Evolutionary conservation across 1,140 invertebrate genomes (phyloP), one percentile per base, ranked within the genome.

Genomic region (Drosophila rhopaloa): DNA sequence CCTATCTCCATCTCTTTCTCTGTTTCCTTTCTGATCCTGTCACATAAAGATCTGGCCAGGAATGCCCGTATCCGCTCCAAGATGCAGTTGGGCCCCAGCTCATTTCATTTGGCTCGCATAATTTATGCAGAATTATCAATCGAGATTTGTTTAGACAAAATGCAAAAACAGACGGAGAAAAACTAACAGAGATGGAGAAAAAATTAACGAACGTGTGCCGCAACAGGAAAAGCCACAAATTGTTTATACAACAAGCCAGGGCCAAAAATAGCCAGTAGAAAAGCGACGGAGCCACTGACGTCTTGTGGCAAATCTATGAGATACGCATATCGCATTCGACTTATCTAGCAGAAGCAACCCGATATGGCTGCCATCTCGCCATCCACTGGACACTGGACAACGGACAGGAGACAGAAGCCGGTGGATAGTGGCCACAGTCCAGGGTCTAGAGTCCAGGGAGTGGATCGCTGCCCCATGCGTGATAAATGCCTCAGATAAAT

Each of bases 321-420:
- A 89, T 89, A 88, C 80, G 83, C 83, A 84, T 88, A 88, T 88
- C 84, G 84, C 84, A 89, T 89, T 89, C 88, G 80, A 89, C 80
- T 89, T 88, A 88, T 88, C 85, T 89, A 60, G 78, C 50, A 61
- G 77, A 50, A 66, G 77, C 66, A 86, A 88, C 84, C 81, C 74
- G 83, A 86, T 86, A 86, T 86, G 83, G 76, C 58, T 65, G 61
- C 62, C 81, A 60, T 63, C 67, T 71, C 29, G 9, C 35, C 19
- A 57, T 43, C 61, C 51, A 74, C 10, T 72, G 51, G 74, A 35
- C 63, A 46, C 11, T 27, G 61, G 10, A 14, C 14, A 44, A 14
- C 7, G 9, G 5, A 6, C 43, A 24, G 66, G 9, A 16, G 60
- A 67, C 41, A 24, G 59, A 27, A 66, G 48, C 19, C 41, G 27